Conservation (phyloP, 2,888 invertebrate species). For the Pinctada fucata region DNA sequence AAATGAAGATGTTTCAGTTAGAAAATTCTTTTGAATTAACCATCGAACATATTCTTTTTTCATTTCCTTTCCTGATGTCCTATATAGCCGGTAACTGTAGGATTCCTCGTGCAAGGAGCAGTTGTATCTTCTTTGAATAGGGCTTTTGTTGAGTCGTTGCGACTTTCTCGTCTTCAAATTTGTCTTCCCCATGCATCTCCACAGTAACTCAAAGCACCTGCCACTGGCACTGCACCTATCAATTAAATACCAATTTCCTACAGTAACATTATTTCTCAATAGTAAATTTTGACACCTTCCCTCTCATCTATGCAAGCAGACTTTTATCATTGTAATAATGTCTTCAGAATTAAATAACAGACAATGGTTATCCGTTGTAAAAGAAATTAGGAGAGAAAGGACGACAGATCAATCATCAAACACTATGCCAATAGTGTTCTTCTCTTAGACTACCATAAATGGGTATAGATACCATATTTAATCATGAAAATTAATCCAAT, state of each 20-base stretch:
- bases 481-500: too few relatives aligned
- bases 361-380: neutral
- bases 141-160: neutral
- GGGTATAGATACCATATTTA: neutral
- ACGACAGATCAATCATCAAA: neutral
- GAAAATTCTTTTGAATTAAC: neutral
- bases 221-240: too few relatives aligned
- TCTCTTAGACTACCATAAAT: neutral
- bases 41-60: neutral
- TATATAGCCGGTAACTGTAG: neutral
- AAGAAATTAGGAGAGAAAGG: neutral
- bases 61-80: neutral
- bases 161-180: neutral
- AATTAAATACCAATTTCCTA: too few relatives aligned
- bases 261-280: neutral
- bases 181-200: neutral
- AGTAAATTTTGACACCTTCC: neutral
- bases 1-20: conserved; percentile 2
- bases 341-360: neutral
- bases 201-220: neutral
- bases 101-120: neutral
- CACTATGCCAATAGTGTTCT: neutral
- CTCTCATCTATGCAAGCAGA: neutral
- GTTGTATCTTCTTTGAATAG: neutral
- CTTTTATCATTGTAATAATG: neutral